phyloP scores from a whole-genome alignment of 2,888 invertebrate genomes.

The Chironomus riparius region DNA sequence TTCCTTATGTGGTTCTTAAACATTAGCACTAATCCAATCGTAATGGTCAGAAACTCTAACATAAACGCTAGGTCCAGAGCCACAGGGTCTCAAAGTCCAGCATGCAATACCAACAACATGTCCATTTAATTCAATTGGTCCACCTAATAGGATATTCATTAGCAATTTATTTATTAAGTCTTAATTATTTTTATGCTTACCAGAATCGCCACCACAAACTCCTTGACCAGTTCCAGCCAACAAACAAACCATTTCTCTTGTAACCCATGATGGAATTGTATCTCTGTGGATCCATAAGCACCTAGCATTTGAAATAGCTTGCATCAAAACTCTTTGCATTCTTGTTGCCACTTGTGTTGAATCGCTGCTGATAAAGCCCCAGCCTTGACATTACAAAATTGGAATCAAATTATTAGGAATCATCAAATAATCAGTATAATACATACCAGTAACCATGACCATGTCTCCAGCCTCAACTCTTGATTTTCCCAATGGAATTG shows the following conservation, averaged over 20 bases:
- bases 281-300: neutral
- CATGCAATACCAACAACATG: neutral
- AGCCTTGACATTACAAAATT: neutral
- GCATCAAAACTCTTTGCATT: neutral
- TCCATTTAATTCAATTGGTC: neutral
- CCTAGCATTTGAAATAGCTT: neutral
- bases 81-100: neutral
- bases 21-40: neutral
- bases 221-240: neutral
- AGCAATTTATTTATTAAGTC: neutral
- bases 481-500: neutral
- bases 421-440: neutral
- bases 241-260: neutral
- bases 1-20: neutral
- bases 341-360: neutral
- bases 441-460: neutral
- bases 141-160: neutral
- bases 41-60: neutral
- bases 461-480: neutral
- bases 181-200: neutral
- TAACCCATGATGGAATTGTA: neutral
- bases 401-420: too few relatives aligned
- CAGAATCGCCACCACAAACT: neutral
- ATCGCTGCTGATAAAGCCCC: neutral
- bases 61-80: neutral